Evolutionary conservation across 2,888 invertebrate genomes (phyloP), one percentile per base, ranked within the genome.

Genomic region (Chaetogeoica ovagalla): DNA sequence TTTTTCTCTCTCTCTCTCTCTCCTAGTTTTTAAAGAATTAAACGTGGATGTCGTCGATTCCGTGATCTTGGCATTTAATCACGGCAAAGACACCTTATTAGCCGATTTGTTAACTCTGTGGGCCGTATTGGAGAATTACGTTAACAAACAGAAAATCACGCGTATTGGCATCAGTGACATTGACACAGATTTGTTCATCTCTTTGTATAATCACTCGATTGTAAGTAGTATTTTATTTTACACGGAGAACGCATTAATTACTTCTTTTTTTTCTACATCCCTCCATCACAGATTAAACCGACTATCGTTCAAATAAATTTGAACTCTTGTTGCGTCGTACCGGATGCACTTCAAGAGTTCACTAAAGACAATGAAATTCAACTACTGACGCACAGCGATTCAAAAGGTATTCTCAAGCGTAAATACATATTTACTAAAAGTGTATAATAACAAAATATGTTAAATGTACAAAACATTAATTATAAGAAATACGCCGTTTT

Each of bases 371-470:
- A 97, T 84, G 94, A 95, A 85, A 93, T 99, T 82, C 96, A 97
- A 86, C 88, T 99, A 60, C 89, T 98, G 39, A 98, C 98, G 0
- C 98, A 99, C 86, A 96, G 94, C 85, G 98, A 99, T 87, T 95
- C 97, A 0, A 91, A 91, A 85, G 93, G 95, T 95, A 87, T 88
- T 86, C 85, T 39, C 21, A 17, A 17, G 15, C 68, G 13, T 23
- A 37, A 65, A 76, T 60, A 81, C n/a, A n/a, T n/a, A n/a, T n/a
- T n/a, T 52, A 37, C 55, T 68, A 30, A 55, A 39, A 48, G 37
- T 19, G 48, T n/a, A 43, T 65, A 13, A 23, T 21, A 60, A 2
- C 23, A 3, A 19, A 55, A 19, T 5, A 11, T 19, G 30, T 4
- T 48, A 13, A 48, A 11, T 19, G 55, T 19, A 55, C 19, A 52